Conservation (phyloP, 2,113 vertebrate genomes). For the Xenus cinereus region DNA sequence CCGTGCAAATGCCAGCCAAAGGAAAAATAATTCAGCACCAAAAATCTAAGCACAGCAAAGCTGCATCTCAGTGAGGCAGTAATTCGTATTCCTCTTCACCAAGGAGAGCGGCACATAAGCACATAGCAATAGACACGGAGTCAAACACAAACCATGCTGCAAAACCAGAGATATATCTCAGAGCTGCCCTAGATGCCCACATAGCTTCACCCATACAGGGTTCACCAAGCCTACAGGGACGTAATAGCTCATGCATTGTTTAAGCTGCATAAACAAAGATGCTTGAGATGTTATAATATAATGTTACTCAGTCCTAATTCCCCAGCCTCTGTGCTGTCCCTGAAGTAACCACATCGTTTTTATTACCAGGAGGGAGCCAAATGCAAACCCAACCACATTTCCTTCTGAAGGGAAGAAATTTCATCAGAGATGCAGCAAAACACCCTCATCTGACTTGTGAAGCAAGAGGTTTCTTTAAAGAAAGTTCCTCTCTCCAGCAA, state of each 20-base stretch:
- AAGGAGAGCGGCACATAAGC: background rate
- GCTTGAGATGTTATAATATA: background rate
- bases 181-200: background rate
- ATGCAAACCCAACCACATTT: background rate
- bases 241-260: accelerated
- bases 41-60: background rate
- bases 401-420: background rate
- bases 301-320: background rate
- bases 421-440: background rate
- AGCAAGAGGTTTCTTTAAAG: background rate
- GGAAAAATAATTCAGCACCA: background rate
- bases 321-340: background rate
- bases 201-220: background rate
- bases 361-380: background rate
- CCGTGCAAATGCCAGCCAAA: background rate
- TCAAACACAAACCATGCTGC: background rate
- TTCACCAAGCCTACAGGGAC: background rate
- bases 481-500: background rate
- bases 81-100: background rate
- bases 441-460: background rate
- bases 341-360: background rate
- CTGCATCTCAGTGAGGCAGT: background rate
- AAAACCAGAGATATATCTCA: background rate
- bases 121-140: background rate
- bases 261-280: background rate